Evolutionary conservation across 2,888 invertebrate genomes (phyloP).

Genomic region (Glyphotaelius pellucidus): DNA sequence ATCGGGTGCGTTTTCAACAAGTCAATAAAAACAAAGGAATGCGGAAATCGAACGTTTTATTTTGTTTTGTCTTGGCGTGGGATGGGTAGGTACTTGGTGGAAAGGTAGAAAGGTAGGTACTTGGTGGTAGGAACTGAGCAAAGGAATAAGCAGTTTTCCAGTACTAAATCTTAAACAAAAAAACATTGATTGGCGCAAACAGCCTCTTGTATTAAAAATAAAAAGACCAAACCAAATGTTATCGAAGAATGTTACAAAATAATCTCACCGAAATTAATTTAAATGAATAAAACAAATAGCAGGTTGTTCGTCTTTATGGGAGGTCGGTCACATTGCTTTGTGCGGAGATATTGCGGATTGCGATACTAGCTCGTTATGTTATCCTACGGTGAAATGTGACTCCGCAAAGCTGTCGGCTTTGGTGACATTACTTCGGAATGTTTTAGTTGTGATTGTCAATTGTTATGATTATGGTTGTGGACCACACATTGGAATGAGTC

Average conservation of each 20-base stretch:
- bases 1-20: too few relatives aligned
- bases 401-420: not conserved
- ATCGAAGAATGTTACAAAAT: not conserved
- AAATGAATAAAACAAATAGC: not conserved
- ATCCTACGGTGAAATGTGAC: not conserved
- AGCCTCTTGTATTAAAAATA: too few relatives aligned
- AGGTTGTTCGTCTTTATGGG: not conserved
- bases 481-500: conserved; percentile 16
- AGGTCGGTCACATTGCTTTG: not conserved
- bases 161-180: too few relatives aligned
- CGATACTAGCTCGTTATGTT: not conserved
- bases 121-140: too few relatives aligned
- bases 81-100: too few relatives aligned
- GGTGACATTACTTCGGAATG: not conserved
- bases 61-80: too few relatives aligned
- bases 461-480: not conserved
- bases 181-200: too few relatives aligned
- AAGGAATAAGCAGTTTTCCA: too few relatives aligned
- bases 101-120: too few relatives aligned
- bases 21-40: too few relatives aligned
- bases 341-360: not conserved
- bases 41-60: too few relatives aligned
- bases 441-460: not conserved
- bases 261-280: not conserved
- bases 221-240: not conserved